Evolutionary conservation across 2,888 invertebrate species (phyloP).

Genomic region (Drosophila trichaetosa): DNA sequence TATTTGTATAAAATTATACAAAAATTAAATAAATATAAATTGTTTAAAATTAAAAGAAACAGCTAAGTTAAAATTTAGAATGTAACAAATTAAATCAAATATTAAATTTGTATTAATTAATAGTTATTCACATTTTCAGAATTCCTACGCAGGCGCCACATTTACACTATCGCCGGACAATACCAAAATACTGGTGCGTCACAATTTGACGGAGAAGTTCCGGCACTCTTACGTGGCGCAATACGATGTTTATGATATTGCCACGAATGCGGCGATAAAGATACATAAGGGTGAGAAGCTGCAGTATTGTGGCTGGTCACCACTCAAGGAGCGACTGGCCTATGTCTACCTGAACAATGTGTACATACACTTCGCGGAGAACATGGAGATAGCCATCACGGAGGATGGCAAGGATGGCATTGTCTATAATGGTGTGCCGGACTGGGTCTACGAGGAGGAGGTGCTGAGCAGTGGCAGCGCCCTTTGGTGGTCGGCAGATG

Average conservation of each 20-base stretch:
- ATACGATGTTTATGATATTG: conserved; percentile 88
- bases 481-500: conserved; percentile 92
- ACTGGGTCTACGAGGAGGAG: conserved; percentile 98
- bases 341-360: conserved; percentile 90
- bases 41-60: not conserved
- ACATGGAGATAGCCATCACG: conserved; percentile 86
- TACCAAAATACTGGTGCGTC: conserved; percentile 81
- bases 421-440: conserved; percentile 93
- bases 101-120: not conserved
- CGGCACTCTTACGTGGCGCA: conserved; percentile 88
- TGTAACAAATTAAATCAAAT: not conserved
- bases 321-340: conserved; percentile 86
- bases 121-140: conserved; percentile 60
- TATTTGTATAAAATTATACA: no score
- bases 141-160: conserved; percentile 76
- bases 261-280: conserved; percentile 73
- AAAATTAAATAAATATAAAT: no score
- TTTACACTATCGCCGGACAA: conserved; percentile 83
- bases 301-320: conserved; percentile 88
- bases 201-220: conserved; percentile 85
- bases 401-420: conserved; percentile 87
- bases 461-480: conserved; percentile 90
- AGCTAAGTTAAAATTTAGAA: not conserved
- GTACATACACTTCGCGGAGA: conserved; percentile 84
- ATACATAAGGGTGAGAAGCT: conserved; percentile 87